These are phyloP conservation scores for Maniola hyperantus DNA, from an alignment of 2,888 invertebrate species.

Conservation along the genomic window DNA sequence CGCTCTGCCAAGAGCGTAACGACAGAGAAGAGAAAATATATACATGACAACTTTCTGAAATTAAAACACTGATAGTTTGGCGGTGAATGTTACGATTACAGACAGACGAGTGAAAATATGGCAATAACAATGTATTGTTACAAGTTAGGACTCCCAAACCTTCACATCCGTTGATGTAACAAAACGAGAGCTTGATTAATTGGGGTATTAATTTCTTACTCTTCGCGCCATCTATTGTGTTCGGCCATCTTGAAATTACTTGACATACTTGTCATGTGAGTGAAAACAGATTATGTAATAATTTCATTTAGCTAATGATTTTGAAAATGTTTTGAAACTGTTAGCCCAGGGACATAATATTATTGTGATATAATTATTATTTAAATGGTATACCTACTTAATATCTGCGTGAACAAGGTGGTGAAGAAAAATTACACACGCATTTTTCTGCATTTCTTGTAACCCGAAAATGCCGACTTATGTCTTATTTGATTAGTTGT, in stretches of 20 bases:
- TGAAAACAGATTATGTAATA: constrained; percentile 64
- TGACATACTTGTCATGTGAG: constrained; percentile 48
- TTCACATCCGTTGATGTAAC: constrained; percentile 68
- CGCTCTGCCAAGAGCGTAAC: too few relatives aligned
- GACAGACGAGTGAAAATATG: background rate
- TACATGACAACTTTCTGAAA: too few relatives aligned
- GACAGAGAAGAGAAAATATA: too few relatives aligned
- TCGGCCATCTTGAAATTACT: constrained; percentile 41
- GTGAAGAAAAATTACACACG: too few relatives aligned
- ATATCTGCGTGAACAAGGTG: too few relatives aligned
- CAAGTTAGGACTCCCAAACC: constrained; percentile 36
- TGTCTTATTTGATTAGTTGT: too few relatives aligned
- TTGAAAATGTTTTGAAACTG: background rate
- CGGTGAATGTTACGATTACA: background rate
- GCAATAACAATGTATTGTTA: constrained; percentile 13
- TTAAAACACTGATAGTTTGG: background rate
- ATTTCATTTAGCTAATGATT: constrained; percentile 34
- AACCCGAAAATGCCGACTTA: too few relatives aligned
- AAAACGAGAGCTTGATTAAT: constrained; percentile 57
- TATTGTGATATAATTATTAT: too few relatives aligned
- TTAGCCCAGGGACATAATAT: too few relatives aligned
- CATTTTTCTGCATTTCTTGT: too few relatives aligned
- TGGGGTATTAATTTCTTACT: constrained; percentile 54
- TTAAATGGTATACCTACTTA: too few relatives aligned
- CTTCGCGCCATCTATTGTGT: constrained; percentile 52